phyloP scores from a whole-genome alignment of 2,113 vertebrate genomes.

The Scomber scombrus region DNA sequence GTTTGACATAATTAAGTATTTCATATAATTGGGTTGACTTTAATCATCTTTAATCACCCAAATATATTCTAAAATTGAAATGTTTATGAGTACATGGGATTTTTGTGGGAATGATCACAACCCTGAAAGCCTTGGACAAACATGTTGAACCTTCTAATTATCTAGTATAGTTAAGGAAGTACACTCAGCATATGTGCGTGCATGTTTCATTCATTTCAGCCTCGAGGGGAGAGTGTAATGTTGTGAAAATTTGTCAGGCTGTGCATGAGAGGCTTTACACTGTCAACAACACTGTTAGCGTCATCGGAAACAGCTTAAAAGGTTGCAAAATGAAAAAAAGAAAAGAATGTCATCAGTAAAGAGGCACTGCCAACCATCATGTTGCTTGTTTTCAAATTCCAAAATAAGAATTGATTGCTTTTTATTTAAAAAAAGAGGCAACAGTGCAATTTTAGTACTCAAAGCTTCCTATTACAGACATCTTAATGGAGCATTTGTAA shows the following conservation, averaged over 20 bases:
- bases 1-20: constrained; percentile 85
- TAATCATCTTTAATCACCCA: constrained; percentile 85
- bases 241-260: constrained; percentile 63
- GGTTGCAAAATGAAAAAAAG: background rate
- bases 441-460: constrained; percentile 55
- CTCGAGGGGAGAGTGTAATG: constrained; percentile 56
- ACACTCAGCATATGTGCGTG: constrained; percentile 66
- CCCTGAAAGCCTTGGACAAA: constrained; percentile 79
- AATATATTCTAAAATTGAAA: constrained; percentile 86
- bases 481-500: constrained; percentile 67
- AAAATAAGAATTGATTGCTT: constrained; percentile 46
- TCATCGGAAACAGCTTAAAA: constrained; percentile 50
- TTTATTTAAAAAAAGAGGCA: constrained; percentile 22
- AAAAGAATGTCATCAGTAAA: no score
- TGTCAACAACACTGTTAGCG: constrained; percentile 55
- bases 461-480: constrained; percentile 51
- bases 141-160: constrained; percentile 85
- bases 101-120: constrained; percentile 83
- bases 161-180: constrained; percentile 74
- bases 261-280: constrained; percentile 54
- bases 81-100: constrained; percentile 82
- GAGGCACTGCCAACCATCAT: constrained; percentile 8
- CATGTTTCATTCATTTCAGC: constrained; percentile 62
- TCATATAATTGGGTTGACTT: constrained; percentile 81
- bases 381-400: constrained; percentile 44